phyloP scores from a whole-genome alignment of 2,888 invertebrate species.

The Cristatella mucedo region DNA sequence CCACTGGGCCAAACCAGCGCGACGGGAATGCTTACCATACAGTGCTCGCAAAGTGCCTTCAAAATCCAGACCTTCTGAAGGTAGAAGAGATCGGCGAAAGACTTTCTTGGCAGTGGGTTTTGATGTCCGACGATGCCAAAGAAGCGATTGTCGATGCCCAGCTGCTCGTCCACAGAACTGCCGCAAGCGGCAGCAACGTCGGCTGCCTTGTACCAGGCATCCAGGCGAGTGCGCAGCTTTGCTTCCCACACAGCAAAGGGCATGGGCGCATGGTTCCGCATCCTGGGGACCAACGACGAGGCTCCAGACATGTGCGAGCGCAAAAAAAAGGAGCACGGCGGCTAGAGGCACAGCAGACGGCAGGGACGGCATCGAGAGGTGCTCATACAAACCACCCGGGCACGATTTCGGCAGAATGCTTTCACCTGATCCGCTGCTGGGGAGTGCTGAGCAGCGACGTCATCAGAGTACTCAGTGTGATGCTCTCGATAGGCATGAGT shows the following conservation, averaged over 20 bases:
- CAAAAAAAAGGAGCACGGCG: too few species aligned
- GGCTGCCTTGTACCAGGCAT: constrained; percentile 44
- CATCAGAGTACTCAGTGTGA: constrained; percentile 44
- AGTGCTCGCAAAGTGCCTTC: constrained; percentile 45
- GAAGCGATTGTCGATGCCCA: constrained; percentile 45
- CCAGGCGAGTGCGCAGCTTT: constrained; percentile 40
- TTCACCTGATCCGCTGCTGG: constrained; percentile 30
- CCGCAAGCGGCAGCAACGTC: constrained; percentile 31
- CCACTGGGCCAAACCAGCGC: too few species aligned
- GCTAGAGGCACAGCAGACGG: too few species aligned
- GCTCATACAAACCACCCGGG: too few species aligned
- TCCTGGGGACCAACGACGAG: too few species aligned
- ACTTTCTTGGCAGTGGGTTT: constrained; percentile 40
- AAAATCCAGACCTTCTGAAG: constrained; percentile 45
- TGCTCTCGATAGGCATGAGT: constrained; percentile 44
- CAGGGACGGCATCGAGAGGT: too few species aligned
- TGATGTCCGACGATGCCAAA: constrained; percentile 43
- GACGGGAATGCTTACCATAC: constrained; percentile 36
- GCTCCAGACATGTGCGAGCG: too few species aligned
- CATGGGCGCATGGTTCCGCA: constrained; percentile 41
- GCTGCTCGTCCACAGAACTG: constrained; percentile 40
- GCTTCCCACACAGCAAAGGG: constrained; percentile 46
- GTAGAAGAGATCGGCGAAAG: constrained; percentile 43
- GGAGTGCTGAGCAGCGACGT: constrained; percentile 43
- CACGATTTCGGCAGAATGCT: neutral